Conservation (phyloP, 2,113 vertebrate genomes). For the Siniperca chuatsi region DNA sequence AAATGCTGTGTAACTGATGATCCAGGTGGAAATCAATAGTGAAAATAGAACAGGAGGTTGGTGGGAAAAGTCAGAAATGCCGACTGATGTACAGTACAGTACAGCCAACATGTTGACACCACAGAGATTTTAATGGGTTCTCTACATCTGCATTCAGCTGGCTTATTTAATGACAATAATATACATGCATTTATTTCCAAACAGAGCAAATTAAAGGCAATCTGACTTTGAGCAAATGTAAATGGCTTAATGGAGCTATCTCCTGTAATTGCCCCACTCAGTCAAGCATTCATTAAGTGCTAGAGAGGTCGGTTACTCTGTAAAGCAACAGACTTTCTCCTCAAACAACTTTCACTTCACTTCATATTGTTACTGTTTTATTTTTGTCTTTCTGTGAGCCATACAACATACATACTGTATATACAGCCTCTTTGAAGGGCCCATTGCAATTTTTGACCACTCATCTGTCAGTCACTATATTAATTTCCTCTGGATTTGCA, state of each 20-base stretch:
- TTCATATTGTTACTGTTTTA: neutral
- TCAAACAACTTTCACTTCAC: constrained; percentile 13
- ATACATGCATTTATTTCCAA: constrained; percentile 59
- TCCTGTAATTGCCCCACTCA: constrained; percentile 73
- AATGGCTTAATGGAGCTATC: constrained; percentile 70
- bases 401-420: neutral
- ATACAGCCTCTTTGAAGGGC: neutral
- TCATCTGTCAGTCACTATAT: neutral
- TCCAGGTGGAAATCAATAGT: too few species aligned
- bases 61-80: too few species aligned
- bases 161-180: constrained; percentile 45
- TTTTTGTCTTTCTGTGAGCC: neutral
- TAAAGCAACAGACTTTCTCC: constrained; percentile 29
- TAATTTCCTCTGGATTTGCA: neutral
- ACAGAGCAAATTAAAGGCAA: constrained; percentile 72
- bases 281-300: constrained; percentile 70
- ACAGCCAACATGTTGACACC: neutral
- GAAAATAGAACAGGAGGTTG: too few species aligned
- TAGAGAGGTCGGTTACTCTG: constrained; percentile 44
- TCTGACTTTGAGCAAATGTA: constrained; percentile 70
- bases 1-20: too few species aligned
- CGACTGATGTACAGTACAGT: neutral
- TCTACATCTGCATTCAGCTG: constrained; percentile 39
- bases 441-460: neutral
- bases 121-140: neutral